phyloP scores from a whole-genome alignment of 35 echinoderm and acorn worm species.

The Apostichopus parvimensis region DNA sequence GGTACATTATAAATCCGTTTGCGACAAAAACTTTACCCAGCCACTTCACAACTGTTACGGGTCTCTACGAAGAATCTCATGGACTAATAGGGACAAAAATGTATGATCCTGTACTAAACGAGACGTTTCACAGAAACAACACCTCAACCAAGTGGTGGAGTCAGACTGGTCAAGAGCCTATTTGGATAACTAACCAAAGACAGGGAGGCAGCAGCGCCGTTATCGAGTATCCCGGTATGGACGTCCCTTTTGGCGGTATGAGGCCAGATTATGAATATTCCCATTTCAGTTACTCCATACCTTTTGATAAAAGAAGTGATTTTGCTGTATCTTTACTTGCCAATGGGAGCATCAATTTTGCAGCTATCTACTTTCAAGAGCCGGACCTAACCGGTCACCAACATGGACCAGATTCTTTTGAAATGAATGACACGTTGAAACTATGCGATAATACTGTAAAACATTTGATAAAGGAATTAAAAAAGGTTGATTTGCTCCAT shows the following conservation, averaged over 20 bases:
- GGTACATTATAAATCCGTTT: slow-evolving; percentile 71
- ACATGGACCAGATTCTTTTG: slow-evolving; percentile 59
- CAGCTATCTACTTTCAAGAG: slow-evolving; percentile 67
- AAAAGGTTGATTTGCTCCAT: slow-evolving; percentile 29
- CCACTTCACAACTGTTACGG: slow-evolving; percentile 84
- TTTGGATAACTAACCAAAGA: slow-evolving; percentile 81
- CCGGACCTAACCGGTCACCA: slow-evolving; percentile 69
- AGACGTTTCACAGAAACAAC: slow-evolving; percentile 27
- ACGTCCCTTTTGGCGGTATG: slow-evolving; percentile 50
- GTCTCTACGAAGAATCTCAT: slow-evolving; percentile 90
- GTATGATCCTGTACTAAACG: slow-evolving; percentile 79
- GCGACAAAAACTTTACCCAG: slow-evolving; percentile 95
- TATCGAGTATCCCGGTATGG: slow-evolving; percentile 61
- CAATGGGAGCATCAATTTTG: slow-evolving; percentile 71
- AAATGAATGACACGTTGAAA: slow-evolving; percentile 41
- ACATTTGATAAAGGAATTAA: slow-evolving; percentile 57
- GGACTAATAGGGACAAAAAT: slow-evolving; percentile 85
- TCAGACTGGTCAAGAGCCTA: slow-evolving; percentile 61
- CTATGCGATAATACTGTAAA: slow-evolving; percentile 59
- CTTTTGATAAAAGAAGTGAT: slow-evolving; percentile 60
- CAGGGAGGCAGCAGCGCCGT: slow-evolving; percentile 65
- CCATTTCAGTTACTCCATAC: slow-evolving; percentile 48
- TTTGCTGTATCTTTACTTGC: slow-evolving; percentile 52
- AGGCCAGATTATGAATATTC: slow-evolving; percentile 49
- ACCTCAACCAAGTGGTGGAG: slow-evolving; percentile 78